Evolutionary conservation across 2,797 vertebrate species (phyloP).

Genomic region (Lemur catta): DNA sequence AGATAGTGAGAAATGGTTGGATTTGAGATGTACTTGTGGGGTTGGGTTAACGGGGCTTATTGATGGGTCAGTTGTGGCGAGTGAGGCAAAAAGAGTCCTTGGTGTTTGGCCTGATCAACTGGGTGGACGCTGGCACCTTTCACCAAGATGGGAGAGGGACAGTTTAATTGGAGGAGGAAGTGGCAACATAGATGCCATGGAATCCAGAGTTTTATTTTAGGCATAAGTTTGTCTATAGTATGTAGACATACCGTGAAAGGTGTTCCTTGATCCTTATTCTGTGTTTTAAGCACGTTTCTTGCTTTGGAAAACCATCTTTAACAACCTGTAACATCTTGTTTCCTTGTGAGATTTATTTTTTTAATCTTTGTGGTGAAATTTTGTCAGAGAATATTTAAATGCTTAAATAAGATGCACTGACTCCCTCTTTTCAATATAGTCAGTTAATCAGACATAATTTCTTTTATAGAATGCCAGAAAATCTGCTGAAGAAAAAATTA

Average conservation of each 20-base stretch:
- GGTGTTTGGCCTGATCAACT: neutral
- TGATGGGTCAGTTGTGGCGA: neutral
- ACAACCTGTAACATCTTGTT: neutral
- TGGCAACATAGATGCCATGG: neutral
- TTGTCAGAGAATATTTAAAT: slow-evolving; percentile 40
- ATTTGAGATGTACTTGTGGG: neutral
- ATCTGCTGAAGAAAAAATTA: neutral
- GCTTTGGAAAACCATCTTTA: neutral
- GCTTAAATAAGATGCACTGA: slow-evolving; percentile 20
- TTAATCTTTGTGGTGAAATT: neutral
- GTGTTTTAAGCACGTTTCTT: neutral
- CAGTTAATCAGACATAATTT: slow-evolving; percentile 53
- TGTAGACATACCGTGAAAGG: neutral
- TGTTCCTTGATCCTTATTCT: neutral
- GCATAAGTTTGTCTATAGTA: neutral
- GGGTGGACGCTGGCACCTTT: neutral
- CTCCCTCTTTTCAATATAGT: slow-evolving; percentile 17
- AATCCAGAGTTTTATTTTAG: neutral
- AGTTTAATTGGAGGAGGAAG: neutral
- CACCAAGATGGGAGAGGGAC: neutral
- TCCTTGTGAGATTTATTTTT: neutral
- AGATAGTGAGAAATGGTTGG: neutral
- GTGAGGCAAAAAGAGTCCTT: neutral
- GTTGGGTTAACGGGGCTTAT: neutral
- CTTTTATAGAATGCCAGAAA: slow-evolving; percentile 21